Conservation (phyloP, 2,888 invertebrate genomes). For the Zelleria hepariella region DNA sequence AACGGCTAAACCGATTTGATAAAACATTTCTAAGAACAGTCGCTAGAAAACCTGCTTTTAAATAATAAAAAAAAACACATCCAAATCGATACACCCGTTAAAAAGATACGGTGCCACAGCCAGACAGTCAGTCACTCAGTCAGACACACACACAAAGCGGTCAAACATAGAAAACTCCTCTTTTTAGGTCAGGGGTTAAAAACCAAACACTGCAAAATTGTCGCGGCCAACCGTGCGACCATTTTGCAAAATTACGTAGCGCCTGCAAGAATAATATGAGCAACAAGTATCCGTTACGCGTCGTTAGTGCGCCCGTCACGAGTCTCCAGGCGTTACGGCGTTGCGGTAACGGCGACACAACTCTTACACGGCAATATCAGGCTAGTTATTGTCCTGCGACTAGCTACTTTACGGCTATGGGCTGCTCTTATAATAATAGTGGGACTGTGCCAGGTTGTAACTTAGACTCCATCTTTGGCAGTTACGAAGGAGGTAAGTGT, state of each 20-base stretch:
- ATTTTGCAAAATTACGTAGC: constrained; percentile 17
- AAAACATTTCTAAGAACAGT: no score
- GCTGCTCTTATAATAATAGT: not conserved
- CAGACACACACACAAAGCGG: no score
- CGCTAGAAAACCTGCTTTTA: no score
- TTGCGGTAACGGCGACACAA: not conserved
- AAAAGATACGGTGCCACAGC: no score
- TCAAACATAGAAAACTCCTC: no score
- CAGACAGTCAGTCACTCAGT: no score
- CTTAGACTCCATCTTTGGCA: not conserved
- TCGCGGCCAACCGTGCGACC: no score
- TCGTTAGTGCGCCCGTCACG: not conserved
- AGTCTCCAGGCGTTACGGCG: not conserved
- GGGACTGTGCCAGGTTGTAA: not conserved
- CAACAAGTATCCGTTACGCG: constrained; percentile 1
- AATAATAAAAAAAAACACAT: no score
- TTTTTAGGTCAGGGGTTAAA: not conserved
- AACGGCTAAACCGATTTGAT: no score
- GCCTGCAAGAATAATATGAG: constrained; percentile 14
- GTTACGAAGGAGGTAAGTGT: not conserved
- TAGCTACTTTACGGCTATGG: not conserved
- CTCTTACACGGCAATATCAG: not conserved
- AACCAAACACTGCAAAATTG: not conserved
- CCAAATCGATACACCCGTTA: no score
- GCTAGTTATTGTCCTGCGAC: not conserved